phyloP scores from a whole-genome alignment of 2,797 vertebrate genomes.

The Gallinago nigripennis region DNA sequence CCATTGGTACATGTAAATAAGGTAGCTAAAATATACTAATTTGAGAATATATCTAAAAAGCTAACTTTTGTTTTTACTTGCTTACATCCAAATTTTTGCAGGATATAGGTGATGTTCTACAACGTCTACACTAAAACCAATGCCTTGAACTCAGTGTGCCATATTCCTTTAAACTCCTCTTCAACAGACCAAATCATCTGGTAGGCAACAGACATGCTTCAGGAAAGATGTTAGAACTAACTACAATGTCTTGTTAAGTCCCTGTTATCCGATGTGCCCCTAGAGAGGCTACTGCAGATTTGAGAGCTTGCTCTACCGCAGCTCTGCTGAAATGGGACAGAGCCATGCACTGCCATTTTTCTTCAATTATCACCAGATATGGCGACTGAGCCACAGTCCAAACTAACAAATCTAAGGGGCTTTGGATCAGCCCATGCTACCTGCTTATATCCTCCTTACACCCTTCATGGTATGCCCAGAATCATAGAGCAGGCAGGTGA shows the following conservation, averaged over 20 bases:
- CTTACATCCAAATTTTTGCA: neutral
- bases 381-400: neutral
- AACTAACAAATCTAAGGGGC: neutral
- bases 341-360: neutral
- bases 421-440: neutral
- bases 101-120: neutral
- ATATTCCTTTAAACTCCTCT: neutral
- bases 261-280: neutral
- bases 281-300: neutral
- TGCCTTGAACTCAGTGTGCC: neutral
- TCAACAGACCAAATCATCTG: neutral
- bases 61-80: neutral
- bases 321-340: neutral
- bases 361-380: neutral
- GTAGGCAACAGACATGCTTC: neutral
- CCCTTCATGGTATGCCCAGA: neutral
- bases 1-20: neutral
- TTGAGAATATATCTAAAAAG: neutral
- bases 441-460: neutral
- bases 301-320: neutral
- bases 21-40: neutral
- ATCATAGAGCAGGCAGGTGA: neutral
- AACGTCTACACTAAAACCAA: neutral
- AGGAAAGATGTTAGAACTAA: neutral
- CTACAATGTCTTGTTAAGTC: neutral